Evolutionary conservation across 2,888 invertebrate species (phyloP).

Genomic region (Mythimna vitellina): DNA sequence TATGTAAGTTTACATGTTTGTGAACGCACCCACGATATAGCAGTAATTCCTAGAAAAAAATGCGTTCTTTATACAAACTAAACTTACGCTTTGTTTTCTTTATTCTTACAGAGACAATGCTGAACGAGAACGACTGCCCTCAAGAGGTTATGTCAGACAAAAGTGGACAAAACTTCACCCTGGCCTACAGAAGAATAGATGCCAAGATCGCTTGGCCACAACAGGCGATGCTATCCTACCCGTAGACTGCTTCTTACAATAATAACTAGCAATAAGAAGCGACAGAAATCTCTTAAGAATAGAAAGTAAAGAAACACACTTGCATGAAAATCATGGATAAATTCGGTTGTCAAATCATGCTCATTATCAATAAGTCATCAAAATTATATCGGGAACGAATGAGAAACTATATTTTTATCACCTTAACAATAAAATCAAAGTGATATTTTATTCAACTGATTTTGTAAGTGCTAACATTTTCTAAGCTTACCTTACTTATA

Average conservation of each 20-base stretch:
- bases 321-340: conserved; percentile 49
- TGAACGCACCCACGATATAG: too few species aligned
- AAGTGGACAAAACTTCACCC: conserved; percentile 95
- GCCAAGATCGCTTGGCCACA: conserved; percentile 99
- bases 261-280: conserved; percentile 58
- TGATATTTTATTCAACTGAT: conserved; percentile 85
- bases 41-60: too few species aligned
- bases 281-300: conserved; percentile 67
- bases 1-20: too few species aligned
- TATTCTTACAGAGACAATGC: conserved; percentile 94
- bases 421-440: conserved; percentile 79
- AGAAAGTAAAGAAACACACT: conserved; percentile 48
- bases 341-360: conserved; percentile 65
- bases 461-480: conserved; percentile 76
- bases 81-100: not conserved
- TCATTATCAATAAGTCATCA: conserved; percentile 72
- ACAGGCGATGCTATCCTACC: conserved; percentile 87
- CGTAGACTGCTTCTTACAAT: conserved; percentile 69
- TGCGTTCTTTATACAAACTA: not conserved
- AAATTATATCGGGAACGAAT: conserved; percentile 63
- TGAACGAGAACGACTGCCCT: conserved; percentile 97
- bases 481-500: conserved; percentile 75
- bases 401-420: conserved; percentile 83
- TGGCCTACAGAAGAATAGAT: conserved; percentile 98
- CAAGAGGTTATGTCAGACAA: conserved; percentile 95